Conservation (phyloP, 2,113 vertebrate species). For the Rhizomys pruinosus region DNA sequence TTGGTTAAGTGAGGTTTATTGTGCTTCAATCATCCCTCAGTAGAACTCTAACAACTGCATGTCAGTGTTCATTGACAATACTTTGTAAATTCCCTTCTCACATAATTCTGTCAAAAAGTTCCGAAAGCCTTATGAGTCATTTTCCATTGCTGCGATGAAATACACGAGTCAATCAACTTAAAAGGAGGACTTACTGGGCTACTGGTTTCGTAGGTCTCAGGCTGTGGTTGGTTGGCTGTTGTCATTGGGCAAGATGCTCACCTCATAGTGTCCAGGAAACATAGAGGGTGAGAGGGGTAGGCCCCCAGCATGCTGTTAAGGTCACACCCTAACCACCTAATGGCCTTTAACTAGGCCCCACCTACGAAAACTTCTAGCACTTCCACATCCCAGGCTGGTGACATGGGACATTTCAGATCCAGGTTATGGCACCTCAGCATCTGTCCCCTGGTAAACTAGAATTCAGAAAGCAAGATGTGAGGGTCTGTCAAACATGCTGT, state of each 20-base stretch:
- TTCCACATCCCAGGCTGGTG: not conserved
- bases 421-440: too few relatives aligned
- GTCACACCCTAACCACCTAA: not conserved
- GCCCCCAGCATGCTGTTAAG: not conserved
- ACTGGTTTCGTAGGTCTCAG: not conserved
- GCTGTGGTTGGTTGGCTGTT: not conserved
- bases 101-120: not conserved
- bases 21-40: not conserved
- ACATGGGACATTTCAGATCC: not conserved
- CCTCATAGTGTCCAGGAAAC: not conserved
- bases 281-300: not conserved
- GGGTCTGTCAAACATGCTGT: not conserved
- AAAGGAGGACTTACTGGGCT: not conserved
- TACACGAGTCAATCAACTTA: not conserved
- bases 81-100: not conserved
- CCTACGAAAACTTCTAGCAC: not conserved
- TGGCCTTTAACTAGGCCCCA: not conserved
- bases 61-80: not conserved
- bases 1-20: not conserved
- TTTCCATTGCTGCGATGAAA: not conserved
- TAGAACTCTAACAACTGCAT: too few relatives aligned
- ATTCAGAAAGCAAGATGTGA: not conserved
- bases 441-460: not conserved
- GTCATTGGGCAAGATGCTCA: not conserved
- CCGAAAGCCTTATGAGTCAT: not conserved